Base-by-base conservation (phyloP, 2,113 vertebrate genomes). In the Galeopterus variegatus region DNA sequence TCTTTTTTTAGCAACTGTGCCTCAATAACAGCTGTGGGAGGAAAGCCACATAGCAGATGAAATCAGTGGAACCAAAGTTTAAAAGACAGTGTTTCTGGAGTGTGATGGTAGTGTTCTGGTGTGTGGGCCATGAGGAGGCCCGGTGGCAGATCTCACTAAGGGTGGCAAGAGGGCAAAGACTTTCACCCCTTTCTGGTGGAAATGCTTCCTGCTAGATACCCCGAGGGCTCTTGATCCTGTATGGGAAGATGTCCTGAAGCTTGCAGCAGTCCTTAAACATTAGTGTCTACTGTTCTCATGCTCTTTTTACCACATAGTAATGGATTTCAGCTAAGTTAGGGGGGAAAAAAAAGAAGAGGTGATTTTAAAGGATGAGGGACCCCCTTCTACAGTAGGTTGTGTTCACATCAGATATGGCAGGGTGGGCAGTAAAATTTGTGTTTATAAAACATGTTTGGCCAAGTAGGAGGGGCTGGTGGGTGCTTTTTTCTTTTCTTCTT, bases 11-110 rank as follows among this genome's bases (percentile, higher is more conserved):
- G 80, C 81, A 48, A 3, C 31, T 50, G 28, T 36, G 50, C 73
- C 52, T 87, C 18, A 56, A 89, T 75, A 90, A 83, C 58, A 93
- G 58, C 96, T 72, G 33, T 88, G 73, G 75, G 69, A 90, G 65
- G 56, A 58, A 69, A 86, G 84, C 54, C 21, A 45, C 54, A 31
- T 28, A 4, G 1, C 11, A 86, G 48, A 48, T 28, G 67, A 26
- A 79, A 18, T 93, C 9, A 4, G 19, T 10, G 48, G 64, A 77
- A 50, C 36, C 8, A 23, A 17, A 54, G 83, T 60, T 89, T 48
- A 36, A 36, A 81, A 58, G 23, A 50, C 24, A 17, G 45, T 52
- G 89, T 48, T 54, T 48, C 23, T 67, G 33, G 70, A 56, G 36
- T 41, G n/a, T 8, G 31, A 62, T 18, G 24, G 56, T 1, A 1